Conservation (phyloP, 2,888 invertebrate species). For the Brachylomia viminalis region DNA sequence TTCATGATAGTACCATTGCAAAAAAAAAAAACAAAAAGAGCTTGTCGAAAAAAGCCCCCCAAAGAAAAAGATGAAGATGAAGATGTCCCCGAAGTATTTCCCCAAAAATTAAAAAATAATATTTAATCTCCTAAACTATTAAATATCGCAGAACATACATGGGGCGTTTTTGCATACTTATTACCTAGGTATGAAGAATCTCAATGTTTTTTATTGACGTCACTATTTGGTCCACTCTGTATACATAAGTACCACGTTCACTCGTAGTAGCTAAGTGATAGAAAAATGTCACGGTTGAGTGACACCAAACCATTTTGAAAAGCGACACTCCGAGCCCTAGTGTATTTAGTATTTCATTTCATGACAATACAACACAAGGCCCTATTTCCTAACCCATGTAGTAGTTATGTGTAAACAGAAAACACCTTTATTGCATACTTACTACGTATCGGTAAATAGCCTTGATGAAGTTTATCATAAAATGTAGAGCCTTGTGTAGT, state of each 20-base stretch:
- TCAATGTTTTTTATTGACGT: too few species aligned
- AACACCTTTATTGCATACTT: constrained; percentile 38
- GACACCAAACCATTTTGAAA: constrained; percentile 35
- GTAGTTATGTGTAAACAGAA: constrained; percentile 31
- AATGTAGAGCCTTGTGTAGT: constrained; percentile 13
- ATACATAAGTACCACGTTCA: background rate
- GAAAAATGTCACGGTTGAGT: constrained; percentile 31
- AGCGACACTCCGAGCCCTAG: constrained; percentile 37
- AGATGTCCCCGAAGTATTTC: too few species aligned
- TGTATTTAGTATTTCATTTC: constrained; percentile 25
- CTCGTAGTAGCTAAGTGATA: background rate
- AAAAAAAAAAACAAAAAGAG: too few species aligned
- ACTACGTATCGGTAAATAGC: constrained; percentile 7
- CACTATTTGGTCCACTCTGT: too few species aligned
- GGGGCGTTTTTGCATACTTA: too few species aligned
- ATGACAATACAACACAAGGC: constrained; percentile 42
- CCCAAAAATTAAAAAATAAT: too few species aligned
- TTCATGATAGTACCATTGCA: too few species aligned
- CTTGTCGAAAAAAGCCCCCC: too few species aligned
- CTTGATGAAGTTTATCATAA: constrained; percentile 23
- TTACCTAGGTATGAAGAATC: too few species aligned
- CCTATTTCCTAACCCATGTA: constrained; percentile 40
- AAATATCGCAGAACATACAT: too few species aligned
- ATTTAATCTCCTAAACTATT: too few species aligned
- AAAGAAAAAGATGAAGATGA: too few species aligned